Conservation (phyloP, 2,113 vertebrate genomes). For the Hystrix brachyura region DNA sequence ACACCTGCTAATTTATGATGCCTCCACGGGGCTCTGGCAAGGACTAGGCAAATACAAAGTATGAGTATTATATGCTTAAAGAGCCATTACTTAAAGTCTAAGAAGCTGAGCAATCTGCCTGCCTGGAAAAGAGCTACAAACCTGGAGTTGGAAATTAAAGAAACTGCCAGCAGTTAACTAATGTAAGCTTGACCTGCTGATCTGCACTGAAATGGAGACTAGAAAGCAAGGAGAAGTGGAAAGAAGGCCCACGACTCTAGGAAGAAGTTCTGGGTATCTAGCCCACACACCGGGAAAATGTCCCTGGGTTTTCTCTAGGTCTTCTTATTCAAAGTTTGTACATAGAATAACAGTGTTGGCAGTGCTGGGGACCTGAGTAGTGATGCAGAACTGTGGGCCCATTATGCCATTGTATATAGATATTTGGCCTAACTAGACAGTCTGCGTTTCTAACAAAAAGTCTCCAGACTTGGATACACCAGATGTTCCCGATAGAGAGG, state of each 20-base stretch:
- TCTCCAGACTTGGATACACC: background rate
- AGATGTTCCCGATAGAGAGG: background rate
- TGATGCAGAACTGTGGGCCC: background rate
- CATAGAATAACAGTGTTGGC: background rate
- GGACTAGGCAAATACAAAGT: background rate
- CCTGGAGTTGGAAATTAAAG: background rate
- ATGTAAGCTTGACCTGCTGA: background rate
- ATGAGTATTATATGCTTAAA: background rate
- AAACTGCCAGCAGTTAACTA: background rate
- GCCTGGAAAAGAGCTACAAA: background rate
- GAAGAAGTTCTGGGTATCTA: background rate
- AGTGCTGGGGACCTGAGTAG: background rate
- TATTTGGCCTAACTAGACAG: background rate
- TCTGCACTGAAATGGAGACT: background rate
- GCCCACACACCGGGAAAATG: no score
- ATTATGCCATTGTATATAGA: background rate
- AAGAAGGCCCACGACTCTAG: background rate
- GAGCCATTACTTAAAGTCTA: background rate
- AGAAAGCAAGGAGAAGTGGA: background rate
- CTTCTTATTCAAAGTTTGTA: background rate
- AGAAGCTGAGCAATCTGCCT: background rate
- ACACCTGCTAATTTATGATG: background rate
- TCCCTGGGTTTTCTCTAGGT: background rate
- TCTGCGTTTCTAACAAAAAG: background rate
- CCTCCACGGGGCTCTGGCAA: background rate